These are phyloP conservation scores for Oreochromis mossambicus DNA, from an alignment of 2,797 vertebrate genomes.

Conservation along the genomic window DNA sequence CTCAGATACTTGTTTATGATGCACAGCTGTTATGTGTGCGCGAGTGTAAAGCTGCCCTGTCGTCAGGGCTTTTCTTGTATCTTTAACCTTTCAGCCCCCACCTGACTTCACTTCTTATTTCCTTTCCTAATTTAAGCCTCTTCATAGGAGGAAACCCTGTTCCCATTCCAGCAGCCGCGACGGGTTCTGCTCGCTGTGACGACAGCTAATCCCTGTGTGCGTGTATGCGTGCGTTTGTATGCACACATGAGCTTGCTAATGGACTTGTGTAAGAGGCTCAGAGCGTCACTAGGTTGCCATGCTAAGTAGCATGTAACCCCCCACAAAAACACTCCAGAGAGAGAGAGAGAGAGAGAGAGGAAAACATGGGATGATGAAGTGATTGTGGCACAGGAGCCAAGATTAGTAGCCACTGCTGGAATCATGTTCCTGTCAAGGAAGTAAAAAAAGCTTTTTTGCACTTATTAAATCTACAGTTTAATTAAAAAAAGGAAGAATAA, in stretches of 20 bases:
- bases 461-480: background rate
- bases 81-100: conserved; percentile 35
- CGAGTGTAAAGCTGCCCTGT: background rate
- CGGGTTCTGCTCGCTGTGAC: conserved; percentile 31
- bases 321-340: background rate
- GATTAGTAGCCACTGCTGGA: background rate
- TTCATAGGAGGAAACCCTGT: conserved; percentile 36
- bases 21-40: conserved; percentile 9
- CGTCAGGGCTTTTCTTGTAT: conserved; percentile 10
- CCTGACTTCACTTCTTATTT: conserved; percentile 22
- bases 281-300: conserved; percentile 9
- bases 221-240: background rate
- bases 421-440: background rate
- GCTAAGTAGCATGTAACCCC: conserved; percentile 7
- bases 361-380: background rate
- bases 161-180: conserved; percentile 18
- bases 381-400: background rate
- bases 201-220: conserved; percentile 49
- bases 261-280: conserved; percentile 67
- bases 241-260: conserved; percentile 1
- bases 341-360: background rate
- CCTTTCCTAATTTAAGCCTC: conserved; percentile 16
- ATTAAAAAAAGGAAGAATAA: background rate
- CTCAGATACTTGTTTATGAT: conserved; percentile 23
- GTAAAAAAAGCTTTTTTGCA: background rate